Base-by-base conservation (phyloP, 2,888 invertebrate species). In the Sminthurinus aureus region DNA sequence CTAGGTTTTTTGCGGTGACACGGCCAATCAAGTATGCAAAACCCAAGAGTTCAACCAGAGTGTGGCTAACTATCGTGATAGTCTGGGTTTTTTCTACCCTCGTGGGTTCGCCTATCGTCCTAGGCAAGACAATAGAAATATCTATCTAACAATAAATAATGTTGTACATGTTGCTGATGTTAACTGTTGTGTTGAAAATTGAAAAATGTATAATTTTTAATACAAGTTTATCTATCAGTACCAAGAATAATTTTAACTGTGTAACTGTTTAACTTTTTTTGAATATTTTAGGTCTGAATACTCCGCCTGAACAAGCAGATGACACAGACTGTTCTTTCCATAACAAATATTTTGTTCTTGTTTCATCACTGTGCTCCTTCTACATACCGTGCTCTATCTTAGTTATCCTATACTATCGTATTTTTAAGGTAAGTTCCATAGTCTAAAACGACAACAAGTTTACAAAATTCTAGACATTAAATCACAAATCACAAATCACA, bases 11-110 rank as follows among this genome's bases (percentile, higher is more conserved):
- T 89, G 99, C 99, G 87, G 99, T 99, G 89, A 99, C 98, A 76
- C 96, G 97, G 91, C 99, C 99, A 89, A 98, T 99, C 91, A 97
- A 98, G 91, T 99, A 99, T 92, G 98, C 98, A 84, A 97, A 98
- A 90, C 98, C 98, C 93, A 97, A 98, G 93, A 98, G 97, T 93
- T 97, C 96, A 92, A 93, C 94, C 81, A 94, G 99, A 85, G 97
- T 98, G 75, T 96, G 96, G 94, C 92, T 98, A 90, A 99, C 98
- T 89, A 97, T 99, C 89, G 94, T 95, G 69, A 92, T 98, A 86
- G 98, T 98, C 80, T 99, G 99, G 99, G 93, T 96, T 89, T 96
- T 99, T 90, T 96, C 96, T 84, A 95, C 95, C 0, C 96, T 97
- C 85, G 99, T 99, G 88, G 99, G 98, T 66, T 95, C 96, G 22